A percentile compares a stretch with the other conserved stretches of the same genome.
phyloP scores from a whole-genome alignment of 2,888 invertebrate species.

The Eucera pruinosa region DNA sequence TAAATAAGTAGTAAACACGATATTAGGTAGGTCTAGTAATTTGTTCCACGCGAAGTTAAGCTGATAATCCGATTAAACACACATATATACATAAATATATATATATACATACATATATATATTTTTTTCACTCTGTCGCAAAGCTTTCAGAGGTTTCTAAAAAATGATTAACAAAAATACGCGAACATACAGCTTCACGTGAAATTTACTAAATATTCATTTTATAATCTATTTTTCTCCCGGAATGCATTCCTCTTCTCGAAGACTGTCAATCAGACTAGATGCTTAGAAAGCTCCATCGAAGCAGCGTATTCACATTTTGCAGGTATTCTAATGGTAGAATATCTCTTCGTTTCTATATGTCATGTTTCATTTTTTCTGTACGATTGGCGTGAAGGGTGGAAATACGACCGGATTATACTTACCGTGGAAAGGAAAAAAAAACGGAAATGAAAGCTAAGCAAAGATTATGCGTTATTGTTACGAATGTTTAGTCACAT shows the following conservation, averaged over 20 bases:
- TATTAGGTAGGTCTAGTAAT: constrained; percentile 77
- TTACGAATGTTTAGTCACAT: constrained; percentile 48
- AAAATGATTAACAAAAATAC: constrained; percentile 32
- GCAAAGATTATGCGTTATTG: constrained; percentile 24
- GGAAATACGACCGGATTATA: constrained; percentile 6
- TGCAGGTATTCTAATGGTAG: constrained; percentile 10
- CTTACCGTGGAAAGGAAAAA: constrained; percentile 20
- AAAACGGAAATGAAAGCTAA: neutral
- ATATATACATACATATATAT: constrained; percentile 2
- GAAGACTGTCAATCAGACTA: constrained; percentile 77
- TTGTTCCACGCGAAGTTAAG: constrained; percentile 72
- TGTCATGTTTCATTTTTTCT: constrained; percentile 32
- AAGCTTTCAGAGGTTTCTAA: constrained; percentile 59
- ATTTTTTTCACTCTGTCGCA: constrained; percentile 56
- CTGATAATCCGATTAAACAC: constrained; percentile 55
- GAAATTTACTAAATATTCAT: constrained; percentile 64
- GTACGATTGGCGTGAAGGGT: constrained; percentile 10
- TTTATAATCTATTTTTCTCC: constrained; percentile 69
- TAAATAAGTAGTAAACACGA: constrained; percentile 72
- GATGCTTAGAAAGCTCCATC: constrained; percentile 42
- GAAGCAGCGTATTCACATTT: constrained; percentile 25
- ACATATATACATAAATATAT: constrained; percentile 7
- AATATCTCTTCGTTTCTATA: constrained; percentile 34
- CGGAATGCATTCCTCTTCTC: constrained; percentile 79
- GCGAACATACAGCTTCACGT: constrained; percentile 48